These are phyloP conservation scores for Yponomeuta evonymella DNA, from an alignment of 2,888 invertebrate genomes.

Conservation along the genomic window DNA sequence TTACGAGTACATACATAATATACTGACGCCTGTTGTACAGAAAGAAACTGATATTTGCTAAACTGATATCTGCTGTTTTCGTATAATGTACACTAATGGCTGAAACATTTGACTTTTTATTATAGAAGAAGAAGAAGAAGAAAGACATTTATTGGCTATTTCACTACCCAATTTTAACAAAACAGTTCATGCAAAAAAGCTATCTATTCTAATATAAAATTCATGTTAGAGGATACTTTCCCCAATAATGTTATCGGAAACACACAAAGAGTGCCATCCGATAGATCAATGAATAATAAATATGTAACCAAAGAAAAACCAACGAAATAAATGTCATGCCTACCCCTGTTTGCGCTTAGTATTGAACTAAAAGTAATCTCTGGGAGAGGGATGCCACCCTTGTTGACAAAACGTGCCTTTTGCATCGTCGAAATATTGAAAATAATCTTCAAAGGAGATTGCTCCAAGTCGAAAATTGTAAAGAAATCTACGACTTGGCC, in stretches of 20 bases:
- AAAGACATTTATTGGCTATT: background rate
- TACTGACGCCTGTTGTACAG: too few species aligned
- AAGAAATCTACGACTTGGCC: constrained; percentile 10
- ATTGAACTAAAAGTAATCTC: constrained; percentile 59
- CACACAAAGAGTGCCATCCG: background rate
- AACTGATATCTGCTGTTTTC: too few species aligned
- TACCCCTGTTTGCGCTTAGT: constrained; percentile 53
- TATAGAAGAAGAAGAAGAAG: too few species aligned
- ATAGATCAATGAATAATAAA: constrained; percentile 15
- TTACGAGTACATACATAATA: too few species aligned
- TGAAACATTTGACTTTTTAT: too few species aligned
- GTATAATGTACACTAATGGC: too few species aligned
- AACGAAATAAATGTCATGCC: constrained; percentile 36
- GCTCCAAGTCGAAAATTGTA: constrained; percentile 32
- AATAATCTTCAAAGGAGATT: constrained; percentile 37
- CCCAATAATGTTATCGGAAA: constrained; percentile 4
- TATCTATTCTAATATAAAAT: background rate
- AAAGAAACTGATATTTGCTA: too few species aligned
- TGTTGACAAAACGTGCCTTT: constrained; percentile 68
- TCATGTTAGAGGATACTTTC: background rate
- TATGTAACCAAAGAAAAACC: constrained; percentile 10
- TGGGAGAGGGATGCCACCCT: constrained; percentile 44
- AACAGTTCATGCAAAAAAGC: background rate
- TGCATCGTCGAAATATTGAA: constrained; percentile 49
- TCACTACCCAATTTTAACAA: background rate